phyloP scores from a whole-genome alignment of 2,113 vertebrate genomes.

The Amblyopsis rosae region DNA sequence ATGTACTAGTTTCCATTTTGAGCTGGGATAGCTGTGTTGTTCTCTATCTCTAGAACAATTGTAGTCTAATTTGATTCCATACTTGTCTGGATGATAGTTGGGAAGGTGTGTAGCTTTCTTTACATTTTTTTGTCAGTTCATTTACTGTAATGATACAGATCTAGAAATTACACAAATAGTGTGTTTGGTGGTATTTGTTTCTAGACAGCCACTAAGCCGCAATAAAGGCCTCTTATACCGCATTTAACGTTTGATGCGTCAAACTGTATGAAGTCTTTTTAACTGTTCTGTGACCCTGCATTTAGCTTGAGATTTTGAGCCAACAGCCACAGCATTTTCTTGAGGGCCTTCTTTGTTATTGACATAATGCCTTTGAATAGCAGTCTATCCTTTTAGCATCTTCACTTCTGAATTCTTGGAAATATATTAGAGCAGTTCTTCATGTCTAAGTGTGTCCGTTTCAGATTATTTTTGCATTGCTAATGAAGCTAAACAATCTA shows the following conservation, averaged over 20 bases:
- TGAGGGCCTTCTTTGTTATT: conserved; percentile 22
- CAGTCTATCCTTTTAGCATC: conserved; percentile 9
- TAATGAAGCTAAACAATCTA: neutral
- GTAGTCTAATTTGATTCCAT: no score
- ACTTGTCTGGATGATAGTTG: no score
- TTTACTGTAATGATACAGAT: no score
- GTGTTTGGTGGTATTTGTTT: conserved; percentile 3
- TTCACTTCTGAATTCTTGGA: neutral
- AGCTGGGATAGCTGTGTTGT: conserved; percentile 13
- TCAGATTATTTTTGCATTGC: no score
- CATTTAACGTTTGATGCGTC: conserved; percentile 38
- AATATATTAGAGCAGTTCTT: conserved; percentile 1
- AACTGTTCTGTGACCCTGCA: neutral
- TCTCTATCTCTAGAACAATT: neutral
- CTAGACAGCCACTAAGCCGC: neutral
- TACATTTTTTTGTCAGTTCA: neutral
- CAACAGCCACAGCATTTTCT: conserved; percentile 31
- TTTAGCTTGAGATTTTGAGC: conserved; percentile 13
- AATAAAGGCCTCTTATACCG: conserved; percentile 13
- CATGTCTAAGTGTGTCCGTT: neutral
- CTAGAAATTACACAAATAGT: no score
- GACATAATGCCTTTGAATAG: conserved; percentile 35
- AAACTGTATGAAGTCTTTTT: conserved; percentile 15
- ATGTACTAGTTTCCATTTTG: conserved; percentile 28
- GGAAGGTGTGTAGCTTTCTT: no score